A percentile compares a stretch with the other conserved stretches of the same genome.
Conservation (phyloP, 2,797 vertebrate species). For the Cuculus canorus region DNA sequence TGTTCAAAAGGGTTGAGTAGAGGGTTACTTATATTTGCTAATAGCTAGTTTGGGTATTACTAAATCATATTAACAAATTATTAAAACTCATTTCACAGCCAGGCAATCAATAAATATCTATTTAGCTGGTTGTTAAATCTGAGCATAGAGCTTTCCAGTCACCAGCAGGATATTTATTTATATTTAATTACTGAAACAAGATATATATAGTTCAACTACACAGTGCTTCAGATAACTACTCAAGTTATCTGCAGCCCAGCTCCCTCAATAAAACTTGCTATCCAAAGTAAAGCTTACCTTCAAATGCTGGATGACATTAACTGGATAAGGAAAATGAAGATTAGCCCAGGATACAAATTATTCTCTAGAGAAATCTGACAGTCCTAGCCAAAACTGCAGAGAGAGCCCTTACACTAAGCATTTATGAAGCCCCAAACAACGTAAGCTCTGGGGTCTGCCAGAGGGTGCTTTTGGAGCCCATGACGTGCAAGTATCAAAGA, state of each 20-base stretch:
- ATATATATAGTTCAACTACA: neutral
- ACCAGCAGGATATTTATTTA: neutral
- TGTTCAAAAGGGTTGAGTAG: neutral
- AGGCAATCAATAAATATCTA: slow-evolving; percentile 21
- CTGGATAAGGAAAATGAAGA: neutral
- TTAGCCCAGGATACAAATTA: neutral
- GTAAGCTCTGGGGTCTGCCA: neutral
- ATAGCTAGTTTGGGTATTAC: neutral
- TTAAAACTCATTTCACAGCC: slow-evolving; percentile 13
- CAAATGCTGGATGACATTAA: neutral
- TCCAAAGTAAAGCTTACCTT: neutral
- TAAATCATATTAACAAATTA: slow-evolving; percentile 14
- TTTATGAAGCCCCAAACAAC: neutral
- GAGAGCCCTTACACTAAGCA: neutral
- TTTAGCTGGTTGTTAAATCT: slow-evolving; percentile 4
- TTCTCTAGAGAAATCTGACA: neutral
- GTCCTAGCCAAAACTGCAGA: neutral
- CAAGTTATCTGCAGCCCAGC: neutral
- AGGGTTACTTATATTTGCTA: neutral
- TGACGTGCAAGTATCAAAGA: neutral
- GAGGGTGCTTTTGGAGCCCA: neutral
- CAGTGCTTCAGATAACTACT: neutral
- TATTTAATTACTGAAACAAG: slow-evolving; percentile 36
- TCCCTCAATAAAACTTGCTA: neutral
- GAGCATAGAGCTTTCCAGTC: neutral